phyloP scores from a whole-genome alignment of 2,888 invertebrate species.

The Bhutanitis thaidina region DNA sequence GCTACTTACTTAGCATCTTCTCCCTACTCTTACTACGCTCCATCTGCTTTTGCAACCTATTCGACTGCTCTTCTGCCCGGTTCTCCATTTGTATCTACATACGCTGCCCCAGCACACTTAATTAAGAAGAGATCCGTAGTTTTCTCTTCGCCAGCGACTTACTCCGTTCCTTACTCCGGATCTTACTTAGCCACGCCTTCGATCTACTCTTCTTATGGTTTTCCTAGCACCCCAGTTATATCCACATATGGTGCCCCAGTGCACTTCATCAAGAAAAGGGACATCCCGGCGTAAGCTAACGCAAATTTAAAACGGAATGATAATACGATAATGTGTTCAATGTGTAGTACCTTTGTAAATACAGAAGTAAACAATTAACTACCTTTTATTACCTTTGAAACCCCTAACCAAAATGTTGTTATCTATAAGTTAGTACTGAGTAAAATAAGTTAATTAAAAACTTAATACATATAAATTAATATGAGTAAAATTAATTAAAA shows the following conservation, averaged over 20 bases:
- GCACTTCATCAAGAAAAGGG: slow-evolving; percentile 8
- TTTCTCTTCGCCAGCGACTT: neutral
- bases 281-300: neutral
- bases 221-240: neutral
- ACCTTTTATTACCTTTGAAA: no score
- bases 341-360: no score
- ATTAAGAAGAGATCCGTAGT: slow-evolving; percentile 18
- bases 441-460: no score
- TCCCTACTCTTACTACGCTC: slow-evolving; percentile 2
- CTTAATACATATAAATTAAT: no score
- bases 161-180: slow-evolving; percentile 4
- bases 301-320: no score
- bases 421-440: no score
- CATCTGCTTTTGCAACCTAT: slow-evolving; percentile 6
- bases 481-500: no score
- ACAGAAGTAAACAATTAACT: no score
- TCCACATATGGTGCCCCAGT: neutral
- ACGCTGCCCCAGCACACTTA: slow-evolving; percentile 15
- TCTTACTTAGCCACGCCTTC: slow-evolving; percentile 6
- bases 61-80: slow-evolving; percentile 6
- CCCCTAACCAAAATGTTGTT: no score
- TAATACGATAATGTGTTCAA: no score
- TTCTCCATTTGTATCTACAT: neutral
- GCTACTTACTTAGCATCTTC: slow-evolving; percentile 30
- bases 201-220: slow-evolving; percentile 1